Evolutionary conservation across 2,888 invertebrate species (phyloP).

Genomic region (Morpho helenor): DNA sequence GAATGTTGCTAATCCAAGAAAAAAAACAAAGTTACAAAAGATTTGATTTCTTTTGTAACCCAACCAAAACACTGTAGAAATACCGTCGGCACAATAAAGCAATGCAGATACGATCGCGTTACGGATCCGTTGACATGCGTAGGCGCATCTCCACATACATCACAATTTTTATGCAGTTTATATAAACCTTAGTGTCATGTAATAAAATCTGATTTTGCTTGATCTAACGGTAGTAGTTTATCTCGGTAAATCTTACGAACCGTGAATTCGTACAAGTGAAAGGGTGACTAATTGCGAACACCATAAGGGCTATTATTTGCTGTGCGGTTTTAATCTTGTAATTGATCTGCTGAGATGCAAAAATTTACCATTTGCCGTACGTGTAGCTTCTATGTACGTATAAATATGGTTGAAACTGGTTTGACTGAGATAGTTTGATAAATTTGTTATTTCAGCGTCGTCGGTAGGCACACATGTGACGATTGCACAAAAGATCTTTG

Average conservation of each 20-base stretch:
- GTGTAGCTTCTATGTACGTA: not conserved
- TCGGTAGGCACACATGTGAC: conserved; percentile 51
- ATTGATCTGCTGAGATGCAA: conserved; percentile 14
- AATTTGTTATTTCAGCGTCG: conserved; percentile 27
- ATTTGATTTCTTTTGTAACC: conserved; percentile 13
- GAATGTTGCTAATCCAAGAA: no score
- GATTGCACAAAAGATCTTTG: conserved; percentile 45
- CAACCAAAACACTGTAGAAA: conserved; percentile 29
- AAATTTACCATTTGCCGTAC: not conserved
- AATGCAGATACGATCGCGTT: conserved; percentile 51
- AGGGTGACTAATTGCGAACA: not conserved
- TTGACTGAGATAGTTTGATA: not conserved
- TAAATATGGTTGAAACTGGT: not conserved
- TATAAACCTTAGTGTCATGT: not conserved
- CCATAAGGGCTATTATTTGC: conserved; percentile 4
- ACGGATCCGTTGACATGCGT: conserved; percentile 63
- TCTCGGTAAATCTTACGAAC: not conserved
- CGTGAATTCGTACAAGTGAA: not conserved
- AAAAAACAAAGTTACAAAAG: conserved; percentile 3
- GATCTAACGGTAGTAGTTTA: not conserved
- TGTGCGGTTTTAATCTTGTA: conserved; percentile 13
- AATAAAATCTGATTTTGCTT: conserved; percentile 5
- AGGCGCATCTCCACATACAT: conserved; percentile 42
- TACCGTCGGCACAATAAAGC: conserved; percentile 41
- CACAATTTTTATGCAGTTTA: not conserved